Evolutionary conservation across 2,113 vertebrate genomes (phyloP), one percentile per base, ranked within the genome.

Genomic region (Hippocampus abdominalis): DNA sequence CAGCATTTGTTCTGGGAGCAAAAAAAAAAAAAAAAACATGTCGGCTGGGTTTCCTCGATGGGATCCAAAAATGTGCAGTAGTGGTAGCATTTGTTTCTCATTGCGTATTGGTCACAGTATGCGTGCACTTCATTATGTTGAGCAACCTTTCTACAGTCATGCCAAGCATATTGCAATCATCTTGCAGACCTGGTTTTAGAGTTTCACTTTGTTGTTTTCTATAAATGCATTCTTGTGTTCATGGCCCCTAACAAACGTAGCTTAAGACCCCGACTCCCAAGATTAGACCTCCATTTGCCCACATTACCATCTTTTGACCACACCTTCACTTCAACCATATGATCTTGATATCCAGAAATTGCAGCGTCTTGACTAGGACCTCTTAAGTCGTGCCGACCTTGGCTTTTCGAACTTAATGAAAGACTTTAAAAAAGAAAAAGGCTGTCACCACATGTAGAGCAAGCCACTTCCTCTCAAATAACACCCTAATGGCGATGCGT

Each of bases 401-500:
- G 83, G 59, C 70, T 82, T 64, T 78, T 71, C 66, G 71, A 73
- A 66, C 82, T 86, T 71, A 74, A 82, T 77, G 59, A 72, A 57
- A 42, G 73, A 84, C 86, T 23, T 21, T 42, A 39, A 66, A 64
- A 63, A 68, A 56, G 60, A 81, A 77, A 79, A 83, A 59, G 59
- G 66, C 68, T 62, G 12, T 11, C 48, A 4, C 42, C 68, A 49
- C 54, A 61, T n/a, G 59, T 70, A 51, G 6, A 60, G 56, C 72
- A 71, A 23, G 60, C 74, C 76, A 63, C 69, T 62, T 65, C 66
- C 72, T 86, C 84, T 92, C 90, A 83, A 66, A 91, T 89, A 88
- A 84, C 88, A 76, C 65, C 73, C 75, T 88, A 89, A 90, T 91
- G 89, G 77, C 76, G 86, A 70, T 71, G 72, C 70, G 23, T 79